Conservation (phyloP, 2,113 vertebrate species). For the Prionailurus bengalensis region DNA sequence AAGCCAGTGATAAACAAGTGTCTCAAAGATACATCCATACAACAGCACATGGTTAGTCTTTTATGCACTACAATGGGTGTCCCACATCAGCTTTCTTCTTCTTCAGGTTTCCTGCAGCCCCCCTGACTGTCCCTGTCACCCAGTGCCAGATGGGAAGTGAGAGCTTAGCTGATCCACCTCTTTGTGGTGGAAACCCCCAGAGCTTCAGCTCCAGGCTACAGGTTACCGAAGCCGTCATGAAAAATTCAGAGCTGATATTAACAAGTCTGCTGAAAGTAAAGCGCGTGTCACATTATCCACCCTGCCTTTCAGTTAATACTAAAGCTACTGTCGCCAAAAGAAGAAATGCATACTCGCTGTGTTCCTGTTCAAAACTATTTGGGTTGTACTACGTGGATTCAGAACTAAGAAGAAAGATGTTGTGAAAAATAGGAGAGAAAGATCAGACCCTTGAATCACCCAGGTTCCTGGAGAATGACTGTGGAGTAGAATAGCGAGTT, state of each 20-base stretch:
- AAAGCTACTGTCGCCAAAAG: slow-evolving; percentile 64
- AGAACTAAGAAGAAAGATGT: not conserved
- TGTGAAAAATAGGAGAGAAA: not conserved
- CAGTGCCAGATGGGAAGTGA: slow-evolving; percentile 99
- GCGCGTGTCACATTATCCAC: slow-evolving; percentile 91
- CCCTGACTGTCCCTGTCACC: slow-evolving; percentile 92
- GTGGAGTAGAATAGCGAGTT: not conserved
- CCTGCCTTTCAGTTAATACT: slow-evolving; percentile 84
- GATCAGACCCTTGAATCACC: not conserved
- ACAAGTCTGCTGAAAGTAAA: slow-evolving; percentile 92
- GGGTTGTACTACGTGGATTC: not conserved
- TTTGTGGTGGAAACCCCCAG: slow-evolving; percentile 98
- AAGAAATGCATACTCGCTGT: slow-evolving; percentile 57
- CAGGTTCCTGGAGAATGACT: not conserved
- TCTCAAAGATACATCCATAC: slow-evolving; percentile 87
- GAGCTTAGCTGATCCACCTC: slow-evolving; percentile 96
- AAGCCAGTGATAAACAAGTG: slow-evolving; percentile 89
- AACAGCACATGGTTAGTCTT: slow-evolving; percentile 90
- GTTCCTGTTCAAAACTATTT: slow-evolving; percentile 50
- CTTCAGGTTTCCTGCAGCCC: slow-evolving; percentile 91
- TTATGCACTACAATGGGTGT: slow-evolving; percentile 90
- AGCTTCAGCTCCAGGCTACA: slow-evolving; percentile 92
- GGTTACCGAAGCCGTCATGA: slow-evolving; percentile 95
- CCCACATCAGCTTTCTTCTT: slow-evolving; percentile 89
- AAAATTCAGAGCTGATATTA: slow-evolving; percentile 96